Evolutionary conservation across 2,113 vertebrate genomes (phyloP).

Genomic region (Bos taurus): DNA sequence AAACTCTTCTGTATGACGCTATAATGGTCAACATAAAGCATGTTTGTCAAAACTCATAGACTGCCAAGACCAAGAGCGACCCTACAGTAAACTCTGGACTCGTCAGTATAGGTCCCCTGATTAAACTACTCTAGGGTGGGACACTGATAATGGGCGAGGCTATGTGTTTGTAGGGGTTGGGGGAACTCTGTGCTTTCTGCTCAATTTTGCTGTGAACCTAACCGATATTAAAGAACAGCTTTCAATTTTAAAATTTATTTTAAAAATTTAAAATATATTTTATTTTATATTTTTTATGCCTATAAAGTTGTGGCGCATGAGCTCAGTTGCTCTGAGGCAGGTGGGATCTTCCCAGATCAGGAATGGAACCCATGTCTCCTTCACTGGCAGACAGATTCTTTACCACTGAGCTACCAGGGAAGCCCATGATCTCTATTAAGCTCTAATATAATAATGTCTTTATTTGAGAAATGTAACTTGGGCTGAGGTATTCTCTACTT

Average conservation of each 20-base stretch:
- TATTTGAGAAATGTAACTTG: background rate
- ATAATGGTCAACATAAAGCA: background rate
- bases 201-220: background rate
- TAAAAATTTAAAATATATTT: background rate
- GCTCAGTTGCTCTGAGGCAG: background rate
- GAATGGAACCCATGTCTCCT: background rate
- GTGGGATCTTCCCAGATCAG: background rate
- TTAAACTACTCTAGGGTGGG: background rate
- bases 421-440: background rate
- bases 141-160: background rate
- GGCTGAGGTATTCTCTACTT: background rate
- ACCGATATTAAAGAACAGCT: background rate
- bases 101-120: background rate
- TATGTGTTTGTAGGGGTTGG: rapidly evolving
- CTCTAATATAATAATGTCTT: background rate
- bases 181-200: background rate
- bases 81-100: background rate
- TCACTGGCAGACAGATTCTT: background rate
- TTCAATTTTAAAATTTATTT: background rate
- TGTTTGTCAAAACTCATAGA: background rate
- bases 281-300: background rate
- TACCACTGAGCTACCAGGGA: background rate
- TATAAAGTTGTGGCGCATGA: background rate
- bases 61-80: background rate
- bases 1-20: background rate